Evolutionary conservation across 2,797 vertebrate genomes (phyloP), one percentile per base, ranked within the genome.

Genomic region (Eurystomus glaucurus): DNA sequence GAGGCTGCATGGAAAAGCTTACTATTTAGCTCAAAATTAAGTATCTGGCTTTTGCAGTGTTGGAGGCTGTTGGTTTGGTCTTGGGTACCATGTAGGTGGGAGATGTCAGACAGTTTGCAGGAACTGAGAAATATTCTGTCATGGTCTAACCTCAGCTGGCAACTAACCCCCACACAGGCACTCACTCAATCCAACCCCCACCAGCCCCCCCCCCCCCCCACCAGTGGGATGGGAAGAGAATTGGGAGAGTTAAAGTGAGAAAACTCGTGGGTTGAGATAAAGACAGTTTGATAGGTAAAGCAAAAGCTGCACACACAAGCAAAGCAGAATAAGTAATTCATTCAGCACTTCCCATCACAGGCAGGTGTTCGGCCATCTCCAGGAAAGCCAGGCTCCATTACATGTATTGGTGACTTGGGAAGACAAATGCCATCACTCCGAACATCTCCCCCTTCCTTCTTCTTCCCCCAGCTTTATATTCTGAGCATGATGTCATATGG

Each of bases 1-100:
- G 41, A 31, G 13, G 6, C 29, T 83, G 60, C 37, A 9, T 39
- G 37, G 28, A 57, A 71, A 86, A 90, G 3, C 29, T 54, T 50
- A 11, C 2, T 39, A 1, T 65, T 86, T 61, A 61, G 14, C 7
- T 65, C 69, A 72, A 69, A 77, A 45, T 13, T 14, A 83, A 66
- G 16, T 33, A 54, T 62, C 39, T 31, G 14, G 4, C 0, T 4
- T 65, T 31, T 83, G 14, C 29, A 71, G 29, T 8, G 77, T 86
- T 78, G 64, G 20, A 66, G 25, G 15, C 28, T 14, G 4, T 41
- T 77, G 55, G 26, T 58, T 74, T 90, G n/a, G 41, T 68, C 57
- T 37, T 68, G 17, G 22, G 23, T 81, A 10, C 2, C 0, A 0
- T 69, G 72, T 64, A 71, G 20, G 11, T 19, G 20, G 33, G 61